A percentile compares a stretch with the other conserved stretches of the same genome.
Evolutionary conservation across 1,140 invertebrate genomes (phyloP).

Genomic region (Drosophila nigromelanica): DNA sequence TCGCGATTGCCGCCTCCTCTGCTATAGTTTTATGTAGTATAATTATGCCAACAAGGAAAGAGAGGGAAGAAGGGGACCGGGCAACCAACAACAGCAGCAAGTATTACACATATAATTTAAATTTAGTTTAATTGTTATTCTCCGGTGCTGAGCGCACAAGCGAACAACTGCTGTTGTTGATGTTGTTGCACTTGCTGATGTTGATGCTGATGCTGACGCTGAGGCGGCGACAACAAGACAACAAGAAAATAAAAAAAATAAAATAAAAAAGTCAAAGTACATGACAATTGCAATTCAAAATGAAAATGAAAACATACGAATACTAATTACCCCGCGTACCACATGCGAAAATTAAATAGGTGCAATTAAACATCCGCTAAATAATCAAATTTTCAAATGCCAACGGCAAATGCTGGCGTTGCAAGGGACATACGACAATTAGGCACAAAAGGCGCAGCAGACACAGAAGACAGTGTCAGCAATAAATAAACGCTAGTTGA

Average conservation of each 20-base stretch:
- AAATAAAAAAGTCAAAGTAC: conserved; percentile 41
- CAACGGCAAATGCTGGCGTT: conserved; percentile 7
- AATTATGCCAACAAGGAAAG: conserved; percentile 62
- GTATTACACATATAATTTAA: conserved; percentile 82
- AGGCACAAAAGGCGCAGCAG: conserved; percentile 16
- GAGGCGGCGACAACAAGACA: conserved; percentile 50
- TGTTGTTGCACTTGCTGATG: conserved; percentile 29
- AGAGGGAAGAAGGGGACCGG: too few relatives aligned
- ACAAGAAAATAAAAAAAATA: conserved; percentile 55
- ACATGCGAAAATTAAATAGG: conserved; percentile 82
- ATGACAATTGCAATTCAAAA: conserved; percentile 73
- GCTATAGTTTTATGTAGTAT: conserved; percentile 71
- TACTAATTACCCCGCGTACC: conserved; percentile 39
- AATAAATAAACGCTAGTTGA: conserved; percentile 12
- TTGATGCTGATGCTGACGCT: conserved; percentile 6
- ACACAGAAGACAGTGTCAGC: conserved; percentile 22
- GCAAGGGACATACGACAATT: conserved; percentile 2
- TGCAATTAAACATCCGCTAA: conserved; percentile 83
- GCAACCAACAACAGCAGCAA: conserved; percentile 34
- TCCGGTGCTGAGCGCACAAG: conserved; percentile 57
- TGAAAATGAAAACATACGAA: conserved; percentile 60
- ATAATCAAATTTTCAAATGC: conserved; percentile 80
- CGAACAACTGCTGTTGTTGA: conserved; percentile 10
- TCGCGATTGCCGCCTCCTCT: conserved; percentile 35
- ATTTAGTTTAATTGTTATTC: conserved; percentile 83